Evolutionary conservation across 1,140 invertebrate species (phyloP).

Genomic region (Metopolophium dirhodum): DNA sequence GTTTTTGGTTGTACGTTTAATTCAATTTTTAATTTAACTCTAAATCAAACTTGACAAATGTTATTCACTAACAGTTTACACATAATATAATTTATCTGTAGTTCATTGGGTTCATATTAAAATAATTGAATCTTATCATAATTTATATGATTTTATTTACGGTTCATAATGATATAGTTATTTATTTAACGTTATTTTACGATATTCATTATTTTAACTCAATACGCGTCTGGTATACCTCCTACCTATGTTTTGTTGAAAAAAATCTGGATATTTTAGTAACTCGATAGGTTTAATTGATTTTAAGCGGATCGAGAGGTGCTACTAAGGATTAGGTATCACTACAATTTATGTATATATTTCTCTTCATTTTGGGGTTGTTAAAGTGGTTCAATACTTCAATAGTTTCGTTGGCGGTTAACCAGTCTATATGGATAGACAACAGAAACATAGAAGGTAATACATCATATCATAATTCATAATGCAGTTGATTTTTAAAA

Average conservation of each 20-base stretch:
- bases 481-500: background rate
- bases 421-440: background rate
- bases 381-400: background rate
- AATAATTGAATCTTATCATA: slow-evolving; percentile 18
- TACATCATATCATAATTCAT: background rate
- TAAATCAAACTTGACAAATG: background rate
- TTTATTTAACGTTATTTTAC: background rate
- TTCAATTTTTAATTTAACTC: background rate
- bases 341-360: background rate
- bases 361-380: background rate
- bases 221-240: background rate
- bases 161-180: background rate
- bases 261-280: background rate
- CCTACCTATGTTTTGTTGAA: background rate
- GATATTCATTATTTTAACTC: background rate
- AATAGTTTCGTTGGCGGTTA: background rate
- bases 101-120: background rate
- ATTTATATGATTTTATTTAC: background rate
- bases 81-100: background rate
- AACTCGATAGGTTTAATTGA: background rate
- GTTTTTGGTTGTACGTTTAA: background rate
- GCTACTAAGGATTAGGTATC: background rate
- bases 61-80: background rate
- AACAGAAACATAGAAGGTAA: background rate
- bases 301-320: background rate